Evolutionary conservation across 2,797 vertebrate genomes (phyloP), one percentile per base, ranked within the genome.

Genomic region (Malurus leucopterus): DNA sequence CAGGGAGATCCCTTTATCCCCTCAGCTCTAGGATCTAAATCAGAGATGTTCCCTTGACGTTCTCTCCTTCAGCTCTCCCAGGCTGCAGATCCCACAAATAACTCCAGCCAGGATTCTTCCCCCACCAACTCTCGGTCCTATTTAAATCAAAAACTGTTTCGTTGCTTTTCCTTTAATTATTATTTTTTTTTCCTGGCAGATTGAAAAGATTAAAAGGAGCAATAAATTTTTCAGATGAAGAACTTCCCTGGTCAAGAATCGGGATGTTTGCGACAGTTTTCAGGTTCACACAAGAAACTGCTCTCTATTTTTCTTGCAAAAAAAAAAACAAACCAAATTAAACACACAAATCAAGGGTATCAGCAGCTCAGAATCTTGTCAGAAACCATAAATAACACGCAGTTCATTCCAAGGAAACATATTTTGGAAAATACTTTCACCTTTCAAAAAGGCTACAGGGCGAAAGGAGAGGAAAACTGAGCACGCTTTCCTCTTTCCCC

Each of bases 341-440:
- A 85, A 85, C 68, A 92, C 64, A 79, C 59, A 93, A 90, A 91
- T 86, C 46, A 67, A 81, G 62, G 57, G 38, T 67, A 81, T 65
- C 79, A 67, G 32, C 40, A 26, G 13, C 46, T 81, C 38, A 74
- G 38, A n/a, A 57, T 85, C 51, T 81, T 86, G 84, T 69, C 76
- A 89, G 76, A 54, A 81, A 50, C 30, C 34, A 63, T 34, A 87
- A 85, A 84, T 59, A 92, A n/a, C 22, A 40, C 5, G 11, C 13
- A 69, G 34, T 32, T 86, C 53, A 58, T 58, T 85, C 38, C 40
- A 69, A 78, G 54, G 24, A 77, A 86, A 47, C 20, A 40, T 18
- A 67, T 58, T 83, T 69, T 58, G 40, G 44, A 91, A 83, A 62
- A 65, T 47, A 50, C 2, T 51, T 89, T 53, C 4, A 10, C n/a